phyloP scores from a whole-genome alignment of 2,797 vertebrate genomes.

The Argentina silus region DNA sequence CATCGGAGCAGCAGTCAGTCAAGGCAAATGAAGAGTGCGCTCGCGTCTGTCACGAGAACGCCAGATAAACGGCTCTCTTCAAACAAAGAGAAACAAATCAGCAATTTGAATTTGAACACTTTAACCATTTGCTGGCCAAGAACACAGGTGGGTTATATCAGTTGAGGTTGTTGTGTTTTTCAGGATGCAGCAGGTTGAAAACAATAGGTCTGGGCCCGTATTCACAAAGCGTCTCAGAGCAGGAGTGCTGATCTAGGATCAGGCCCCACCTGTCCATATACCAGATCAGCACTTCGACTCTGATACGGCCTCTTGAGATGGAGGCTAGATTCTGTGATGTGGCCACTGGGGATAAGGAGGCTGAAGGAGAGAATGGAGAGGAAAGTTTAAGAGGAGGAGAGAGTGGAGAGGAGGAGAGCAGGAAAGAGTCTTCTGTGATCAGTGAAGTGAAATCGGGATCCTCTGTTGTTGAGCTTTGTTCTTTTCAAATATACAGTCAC shows the following conservation, averaged over 20 bases:
- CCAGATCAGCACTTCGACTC: too few species aligned
- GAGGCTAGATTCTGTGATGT: not conserved
- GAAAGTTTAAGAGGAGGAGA: not conserved
- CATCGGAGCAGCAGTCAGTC: constrained; percentile 46
- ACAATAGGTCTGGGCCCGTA: not conserved
- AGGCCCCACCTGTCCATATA: too few species aligned
- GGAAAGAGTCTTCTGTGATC: not conserved
- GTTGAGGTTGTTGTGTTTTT: constrained; percentile 6
- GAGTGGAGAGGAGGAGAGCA: not conserved
- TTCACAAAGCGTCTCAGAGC: too few species aligned
- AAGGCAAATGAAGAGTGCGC: constrained; percentile 74
- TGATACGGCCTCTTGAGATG: too few species aligned
- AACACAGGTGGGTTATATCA: constrained; percentile 28
- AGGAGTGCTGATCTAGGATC: too few species aligned
- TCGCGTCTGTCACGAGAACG: constrained; percentile 1
- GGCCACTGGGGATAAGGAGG: not conserved
- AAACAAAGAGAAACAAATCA: constrained; percentile 81
- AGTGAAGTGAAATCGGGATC: not conserved
- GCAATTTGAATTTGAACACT: constrained; percentile 76
- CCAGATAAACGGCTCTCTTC: constrained; percentile 72
- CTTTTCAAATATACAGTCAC: too few species aligned
- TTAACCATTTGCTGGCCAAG: constrained; percentile 43
- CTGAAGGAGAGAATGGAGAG: not conserved
- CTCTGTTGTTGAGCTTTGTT: not conserved
- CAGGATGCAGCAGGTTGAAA: not conserved